Conservation (phyloP, 1,140 invertebrate genomes). For the Apis florea region DNA sequence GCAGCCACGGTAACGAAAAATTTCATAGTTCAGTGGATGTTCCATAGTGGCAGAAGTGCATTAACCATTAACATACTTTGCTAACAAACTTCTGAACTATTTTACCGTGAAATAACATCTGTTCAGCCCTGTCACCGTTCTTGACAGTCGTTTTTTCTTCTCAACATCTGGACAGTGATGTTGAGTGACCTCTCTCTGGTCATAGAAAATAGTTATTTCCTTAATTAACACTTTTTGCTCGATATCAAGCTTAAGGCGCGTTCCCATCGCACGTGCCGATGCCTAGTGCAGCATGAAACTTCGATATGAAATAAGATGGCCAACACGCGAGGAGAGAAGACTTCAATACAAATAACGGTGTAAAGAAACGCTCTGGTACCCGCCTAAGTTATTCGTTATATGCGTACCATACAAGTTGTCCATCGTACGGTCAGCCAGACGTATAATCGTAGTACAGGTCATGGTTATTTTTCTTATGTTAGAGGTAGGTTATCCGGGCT, state of each 20-base stretch:
- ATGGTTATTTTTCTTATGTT: slow-evolving; percentile 46
- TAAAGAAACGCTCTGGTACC: slow-evolving; percentile 74
- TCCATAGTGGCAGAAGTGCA: background rate
- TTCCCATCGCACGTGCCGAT: background rate
- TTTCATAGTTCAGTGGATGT: slow-evolving; percentile 14
- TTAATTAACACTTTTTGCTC: slow-evolving; percentile 10
- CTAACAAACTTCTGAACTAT: slow-evolving; percentile 22
- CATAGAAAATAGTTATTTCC: background rate
- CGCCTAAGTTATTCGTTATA: slow-evolving; percentile 67
- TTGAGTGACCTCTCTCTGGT: background rate
- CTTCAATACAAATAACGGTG: slow-evolving; percentile 72
- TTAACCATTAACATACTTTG: slow-evolving; percentile 25
- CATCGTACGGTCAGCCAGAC: slow-evolving; percentile 42
- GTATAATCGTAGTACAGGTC: slow-evolving; percentile 51
- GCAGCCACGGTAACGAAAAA: background rate
- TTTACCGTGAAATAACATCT: slow-evolving; percentile 14
- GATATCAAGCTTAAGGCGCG: background rate
- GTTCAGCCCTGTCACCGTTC: background rate
- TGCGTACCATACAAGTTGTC: slow-evolving; percentile 50
- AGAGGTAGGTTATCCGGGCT: slow-evolving; percentile 27
- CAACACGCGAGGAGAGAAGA: slow-evolving; percentile 46
- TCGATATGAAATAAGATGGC: slow-evolving; percentile 54
- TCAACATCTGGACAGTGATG: background rate
- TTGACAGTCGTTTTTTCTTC: background rate
- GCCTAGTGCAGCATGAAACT: slow-evolving; percentile 21